Conservation (phyloP, 2,888 invertebrate genomes). For the Eugnorisma glareosa region DNA sequence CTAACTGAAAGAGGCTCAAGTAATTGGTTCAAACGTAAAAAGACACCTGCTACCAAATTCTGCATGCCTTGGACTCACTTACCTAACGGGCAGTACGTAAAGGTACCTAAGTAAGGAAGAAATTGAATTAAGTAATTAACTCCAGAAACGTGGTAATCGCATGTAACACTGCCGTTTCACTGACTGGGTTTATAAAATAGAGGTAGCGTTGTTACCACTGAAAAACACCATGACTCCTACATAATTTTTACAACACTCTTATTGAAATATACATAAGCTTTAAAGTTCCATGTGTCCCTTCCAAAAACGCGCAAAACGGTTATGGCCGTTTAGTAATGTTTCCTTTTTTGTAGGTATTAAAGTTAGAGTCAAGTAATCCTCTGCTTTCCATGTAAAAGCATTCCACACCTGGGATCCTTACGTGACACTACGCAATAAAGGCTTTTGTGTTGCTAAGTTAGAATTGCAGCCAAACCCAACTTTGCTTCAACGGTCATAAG, state of each 20-base stretch:
- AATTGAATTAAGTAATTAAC: slow-evolving; percentile 84
- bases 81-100: slow-evolving; percentile 63
- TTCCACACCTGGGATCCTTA: slow-evolving; percentile 87
- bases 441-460: slow-evolving; percentile 70
- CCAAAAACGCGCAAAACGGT: slow-evolving; percentile 63
- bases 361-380: slow-evolving; percentile 83
- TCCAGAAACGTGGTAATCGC: slow-evolving; percentile 78
- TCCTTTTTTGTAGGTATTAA: slow-evolving; percentile 77
- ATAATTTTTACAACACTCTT: slow-evolving; percentile 42
- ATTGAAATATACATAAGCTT: slow-evolving; percentile 49
- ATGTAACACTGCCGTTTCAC: slow-evolving; percentile 77
- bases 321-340: slow-evolving; percentile 72
- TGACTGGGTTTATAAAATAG: slow-evolving; percentile 72
- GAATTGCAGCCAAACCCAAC: slow-evolving; percentile 55
- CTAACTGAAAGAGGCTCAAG: not conserved
- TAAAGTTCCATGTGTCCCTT: slow-evolving; percentile 46
- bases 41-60: slow-evolving; percentile 44
- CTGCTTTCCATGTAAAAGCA: slow-evolving; percentile 85
- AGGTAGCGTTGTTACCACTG: slow-evolving; percentile 43
- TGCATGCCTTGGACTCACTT: slow-evolving; percentile 47
- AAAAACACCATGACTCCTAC: slow-evolving; percentile 26
- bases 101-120: slow-evolving; percentile 75
- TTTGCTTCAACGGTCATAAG: slow-evolving; percentile 62
- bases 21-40: slow-evolving; percentile 31
- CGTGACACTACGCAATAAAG: slow-evolving; percentile 88